Conservation (phyloP, 2,113 vertebrate species). For the Antennarius striatus region DNA sequence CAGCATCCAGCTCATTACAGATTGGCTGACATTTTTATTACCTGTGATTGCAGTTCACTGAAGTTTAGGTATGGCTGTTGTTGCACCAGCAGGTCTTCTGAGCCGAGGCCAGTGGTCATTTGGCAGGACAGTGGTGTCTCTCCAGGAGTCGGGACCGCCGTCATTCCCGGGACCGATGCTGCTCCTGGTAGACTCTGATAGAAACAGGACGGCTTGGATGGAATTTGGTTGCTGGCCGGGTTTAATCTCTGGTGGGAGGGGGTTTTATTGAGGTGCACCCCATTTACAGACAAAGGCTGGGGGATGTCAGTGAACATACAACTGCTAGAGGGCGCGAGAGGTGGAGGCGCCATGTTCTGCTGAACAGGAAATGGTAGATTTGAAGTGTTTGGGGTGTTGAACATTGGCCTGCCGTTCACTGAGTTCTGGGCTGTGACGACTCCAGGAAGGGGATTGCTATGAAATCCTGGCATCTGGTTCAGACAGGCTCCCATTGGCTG, state of each 20-base stretch:
- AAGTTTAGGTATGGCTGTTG: constrained; percentile 60
- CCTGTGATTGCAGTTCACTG: constrained; percentile 63
- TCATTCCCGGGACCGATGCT: neutral
- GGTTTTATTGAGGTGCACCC: constrained; percentile 20
- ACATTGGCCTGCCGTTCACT: neutral
- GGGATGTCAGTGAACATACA: constrained; percentile 47
- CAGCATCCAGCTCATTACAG: too few species aligned
- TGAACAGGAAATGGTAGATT: constrained; percentile 25
- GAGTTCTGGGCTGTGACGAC: constrained; percentile 1
- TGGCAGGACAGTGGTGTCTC: constrained; percentile 42
- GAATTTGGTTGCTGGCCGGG: constrained; percentile 22
- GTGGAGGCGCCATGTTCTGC: neutral
- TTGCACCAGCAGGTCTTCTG: constrained; percentile 1
- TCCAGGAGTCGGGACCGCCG: constrained; percentile 25
- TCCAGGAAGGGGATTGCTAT: neutral
- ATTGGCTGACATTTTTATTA: constrained; percentile 35
- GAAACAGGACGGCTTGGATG: constrained; percentile 40
- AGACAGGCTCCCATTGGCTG: constrained; percentile 16
- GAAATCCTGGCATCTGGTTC: constrained; percentile 23
- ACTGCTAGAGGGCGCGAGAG: constrained; percentile 14
- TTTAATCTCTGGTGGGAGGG: constrained; percentile 19
- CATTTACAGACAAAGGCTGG: neutral
- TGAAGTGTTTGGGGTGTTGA: constrained; percentile 38
- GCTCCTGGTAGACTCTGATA: constrained; percentile 36
- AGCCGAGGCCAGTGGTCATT: constrained; percentile 8